Evolutionary conservation across 2,888 invertebrate genomes (phyloP).

Genomic region (Sminthurinus aureus): DNA sequence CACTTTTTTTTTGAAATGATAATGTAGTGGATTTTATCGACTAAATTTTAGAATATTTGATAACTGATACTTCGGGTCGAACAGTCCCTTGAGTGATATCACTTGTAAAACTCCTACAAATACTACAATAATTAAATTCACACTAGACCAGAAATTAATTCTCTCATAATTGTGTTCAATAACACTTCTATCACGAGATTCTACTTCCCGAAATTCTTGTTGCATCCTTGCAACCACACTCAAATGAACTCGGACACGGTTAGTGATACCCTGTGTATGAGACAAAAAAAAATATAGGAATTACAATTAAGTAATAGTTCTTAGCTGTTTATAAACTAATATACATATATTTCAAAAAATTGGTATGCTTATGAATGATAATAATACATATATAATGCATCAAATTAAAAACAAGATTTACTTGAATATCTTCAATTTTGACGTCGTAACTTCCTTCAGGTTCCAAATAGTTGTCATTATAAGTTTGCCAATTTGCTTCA

Average conservation of each 20-base stretch:
- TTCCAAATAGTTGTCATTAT: constrained; percentile 61
- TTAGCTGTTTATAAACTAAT: background rate
- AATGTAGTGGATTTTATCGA: background rate
- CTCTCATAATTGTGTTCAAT: constrained; percentile 82
- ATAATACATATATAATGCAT: too few relatives aligned
- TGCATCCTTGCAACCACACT: constrained; percentile 72
- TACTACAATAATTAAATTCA: constrained; percentile 78
- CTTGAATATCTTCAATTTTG: constrained; percentile 53
- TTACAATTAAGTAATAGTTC: too few relatives aligned
- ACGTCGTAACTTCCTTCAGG: constrained; percentile 51
- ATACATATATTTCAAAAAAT: too few relatives aligned
- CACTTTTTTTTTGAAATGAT: background rate
- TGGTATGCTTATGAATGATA: too few relatives aligned
- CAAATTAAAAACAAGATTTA: too few relatives aligned
- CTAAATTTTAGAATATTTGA: background rate
- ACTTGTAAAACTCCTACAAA: constrained; percentile 75
- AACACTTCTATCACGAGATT: constrained; percentile 81
- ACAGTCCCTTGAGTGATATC: constrained; percentile 79
- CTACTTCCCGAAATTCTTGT: constrained; percentile 75
- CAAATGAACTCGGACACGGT: constrained; percentile 70
- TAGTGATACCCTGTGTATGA: constrained; percentile 69
- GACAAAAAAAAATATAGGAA: background rate
- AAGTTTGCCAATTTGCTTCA: constrained; percentile 66
- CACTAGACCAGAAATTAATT: constrained; percentile 79
- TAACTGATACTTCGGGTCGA: constrained; percentile 67